These are phyloP conservation scores for Calameuta filiformis DNA, from an alignment of 2,888 invertebrate species.

Conservation along the genomic window DNA sequence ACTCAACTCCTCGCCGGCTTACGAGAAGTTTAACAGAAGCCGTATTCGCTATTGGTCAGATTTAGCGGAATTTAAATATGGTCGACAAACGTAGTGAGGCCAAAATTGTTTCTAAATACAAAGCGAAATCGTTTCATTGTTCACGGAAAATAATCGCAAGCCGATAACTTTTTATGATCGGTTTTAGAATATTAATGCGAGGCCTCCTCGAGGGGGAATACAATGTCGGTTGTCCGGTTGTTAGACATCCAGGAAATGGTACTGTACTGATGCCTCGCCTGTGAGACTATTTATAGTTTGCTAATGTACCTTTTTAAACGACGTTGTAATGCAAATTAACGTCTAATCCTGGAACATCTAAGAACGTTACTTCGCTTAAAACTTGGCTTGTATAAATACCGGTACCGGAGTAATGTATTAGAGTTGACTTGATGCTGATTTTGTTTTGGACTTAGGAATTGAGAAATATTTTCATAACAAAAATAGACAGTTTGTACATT, in stretches of 20 bases:
- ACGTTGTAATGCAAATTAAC: background rate
- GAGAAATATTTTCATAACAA: background rate
- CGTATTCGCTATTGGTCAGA: background rate
- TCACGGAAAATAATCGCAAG: background rate
- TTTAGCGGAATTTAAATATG: slow-evolving; percentile 13
- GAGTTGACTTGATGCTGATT: background rate
- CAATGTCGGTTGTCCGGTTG: background rate
- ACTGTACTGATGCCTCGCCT: background rate
- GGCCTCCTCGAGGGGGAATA: background rate
- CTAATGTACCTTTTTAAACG: background rate
- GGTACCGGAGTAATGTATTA: too few species aligned
- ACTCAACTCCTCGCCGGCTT: background rate
- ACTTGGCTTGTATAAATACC: background rate
- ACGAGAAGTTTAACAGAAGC: background rate
- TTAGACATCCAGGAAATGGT: background rate
- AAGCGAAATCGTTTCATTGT: slow-evolving; percentile 6
- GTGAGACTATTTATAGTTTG: background rate
- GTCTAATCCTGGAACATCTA: background rate
- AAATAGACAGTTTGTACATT: background rate
- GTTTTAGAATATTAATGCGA: background rate
- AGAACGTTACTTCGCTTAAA: background rate
- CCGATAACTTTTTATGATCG: background rate
- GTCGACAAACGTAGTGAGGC: slow-evolving; percentile 12
- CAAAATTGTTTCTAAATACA: slow-evolving; percentile 1
- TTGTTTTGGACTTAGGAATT: background rate